phyloP scores from a whole-genome alignment of 53 echinoderm and acorn worm species.

The Arbacia lixula region DNA sequence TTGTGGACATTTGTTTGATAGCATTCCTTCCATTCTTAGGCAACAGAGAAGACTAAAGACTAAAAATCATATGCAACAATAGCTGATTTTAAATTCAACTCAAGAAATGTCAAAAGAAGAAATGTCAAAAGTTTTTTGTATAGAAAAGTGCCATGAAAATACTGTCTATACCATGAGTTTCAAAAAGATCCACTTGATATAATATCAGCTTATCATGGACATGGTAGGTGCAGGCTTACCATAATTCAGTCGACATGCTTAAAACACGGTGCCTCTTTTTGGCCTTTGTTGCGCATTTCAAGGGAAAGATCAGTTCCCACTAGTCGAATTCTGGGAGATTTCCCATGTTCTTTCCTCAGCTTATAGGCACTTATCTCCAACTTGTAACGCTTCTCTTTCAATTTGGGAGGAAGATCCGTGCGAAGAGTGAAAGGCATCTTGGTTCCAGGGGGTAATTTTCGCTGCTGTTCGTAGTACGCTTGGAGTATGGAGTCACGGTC shows the following conservation, averaged over 20 bases:
- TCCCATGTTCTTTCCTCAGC: slow-evolving; percentile 3
- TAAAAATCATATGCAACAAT: too few relatives aligned
- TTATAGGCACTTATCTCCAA: slow-evolving; percentile 6
- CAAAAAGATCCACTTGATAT: too few relatives aligned
- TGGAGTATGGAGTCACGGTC: slow-evolving; percentile 15
- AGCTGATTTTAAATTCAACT: too few relatives aligned
- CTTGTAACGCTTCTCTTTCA: slow-evolving; percentile 8
- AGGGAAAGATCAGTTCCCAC: slow-evolving; percentile 27
- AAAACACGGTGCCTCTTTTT: slow-evolving; percentile 14
- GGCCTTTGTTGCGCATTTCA: slow-evolving; percentile 18
- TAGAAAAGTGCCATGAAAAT: too few relatives aligned
- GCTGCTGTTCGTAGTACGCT: slow-evolving; percentile 19
- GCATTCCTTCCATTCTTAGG: too few relatives aligned
- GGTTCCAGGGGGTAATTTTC: slow-evolving; percentile 5
- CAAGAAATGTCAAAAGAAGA: too few relatives aligned
- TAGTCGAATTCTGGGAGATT: slow-evolving; percentile 4
- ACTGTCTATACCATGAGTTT: too few relatives aligned
- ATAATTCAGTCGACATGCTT: neutral
- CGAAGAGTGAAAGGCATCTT: slow-evolving; percentile 14
- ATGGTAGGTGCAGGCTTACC: neutral
- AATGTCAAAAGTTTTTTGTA: too few relatives aligned
- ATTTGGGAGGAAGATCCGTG: slow-evolving; percentile 31
- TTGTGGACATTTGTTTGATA: too few relatives aligned
- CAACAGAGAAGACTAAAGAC: too few relatives aligned
- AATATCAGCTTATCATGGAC: too few relatives aligned